Base-by-base conservation (phyloP, 2,797 vertebrate genomes). In the Spinibarbus caldwelli region DNA sequence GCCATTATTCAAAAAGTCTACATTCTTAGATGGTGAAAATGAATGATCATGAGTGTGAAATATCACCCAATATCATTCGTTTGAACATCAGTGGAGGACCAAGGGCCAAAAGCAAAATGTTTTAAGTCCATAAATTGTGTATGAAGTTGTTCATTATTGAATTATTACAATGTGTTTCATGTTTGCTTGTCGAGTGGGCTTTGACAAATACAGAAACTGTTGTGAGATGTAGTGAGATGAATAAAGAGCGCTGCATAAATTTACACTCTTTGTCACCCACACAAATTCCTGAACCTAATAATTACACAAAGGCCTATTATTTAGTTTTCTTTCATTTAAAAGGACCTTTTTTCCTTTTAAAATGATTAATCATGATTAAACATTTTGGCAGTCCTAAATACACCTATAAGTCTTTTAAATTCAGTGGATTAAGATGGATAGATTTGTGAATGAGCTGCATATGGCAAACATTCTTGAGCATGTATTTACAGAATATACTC, bases 401-500 rank as follows among this genome's bases (percentile, higher is more conserved):
- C n/a, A n/a, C 17, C 78, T 66, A 47, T 23, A 80, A 21, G 78
- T 67, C 78, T 34, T 80, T 31, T 79, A 31, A 49, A 80, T 66
- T 34, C 41, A 47, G 10, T 12, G 19, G 43, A 34, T 80, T 67
- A 47, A 67, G 19, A 17, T 66, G 78, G 62, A 80, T 47, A 45
- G 54, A 43, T 79, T 64, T 66, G 41, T 86, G 71, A 86, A 59
- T 88, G 84, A 59, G 57, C 57, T 80, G 62, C 49, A 38, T 47
- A 41, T 79, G 68, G 41, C 62, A 62, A 66, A 47, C 23, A 77
- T 82, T 68, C 78, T 81, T 52, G 11, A 70, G 67, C 77, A 71
- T 76, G 73, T 80, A 85, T 83, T 79, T 80, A 76, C 86, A 57
- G 83, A 78, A 81, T 67, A 72, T 43, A 47, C 64, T 85, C 86